Evolutionary conservation across 2,888 invertebrate species (phyloP).

Genomic region (Temnothorax ravouxi): DNA sequence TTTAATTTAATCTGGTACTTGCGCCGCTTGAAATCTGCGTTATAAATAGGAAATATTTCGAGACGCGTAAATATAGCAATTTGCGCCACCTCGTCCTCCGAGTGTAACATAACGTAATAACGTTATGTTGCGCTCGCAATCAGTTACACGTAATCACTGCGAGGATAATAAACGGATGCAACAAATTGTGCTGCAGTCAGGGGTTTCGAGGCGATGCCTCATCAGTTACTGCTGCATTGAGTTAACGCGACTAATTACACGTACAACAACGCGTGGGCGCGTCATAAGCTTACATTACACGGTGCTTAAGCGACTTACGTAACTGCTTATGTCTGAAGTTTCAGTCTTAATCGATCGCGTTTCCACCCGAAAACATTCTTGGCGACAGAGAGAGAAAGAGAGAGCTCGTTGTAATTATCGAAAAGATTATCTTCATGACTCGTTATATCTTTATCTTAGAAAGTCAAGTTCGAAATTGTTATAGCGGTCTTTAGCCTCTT

Average conservation of each 20-base stretch:
- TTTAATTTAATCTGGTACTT: conserved; percentile 13
- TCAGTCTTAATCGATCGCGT: not conserved
- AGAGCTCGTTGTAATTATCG: conserved; percentile 46
- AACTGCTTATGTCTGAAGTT: conserved; percentile 30
- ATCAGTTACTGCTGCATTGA: conserved; percentile 42
- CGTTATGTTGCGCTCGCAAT: conserved; percentile 16
- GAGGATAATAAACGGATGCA: conserved; percentile 45
- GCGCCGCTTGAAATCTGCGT: not conserved
- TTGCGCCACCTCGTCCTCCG: not conserved
- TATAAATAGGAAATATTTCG: conserved; percentile 38
- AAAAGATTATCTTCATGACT: conserved; percentile 59
- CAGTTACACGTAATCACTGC: conserved; percentile 36
- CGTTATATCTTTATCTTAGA: conserved; percentile 58
- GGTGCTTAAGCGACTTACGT: conserved; percentile 32
- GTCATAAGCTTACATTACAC: conserved; percentile 23
- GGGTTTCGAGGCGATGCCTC: conserved; percentile 10
- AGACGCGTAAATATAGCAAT: conserved; percentile 23
- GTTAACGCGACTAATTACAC: conserved; percentile 51
- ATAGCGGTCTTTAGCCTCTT: not conserved
- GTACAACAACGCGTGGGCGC: conserved; percentile 12
- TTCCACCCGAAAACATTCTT: conserved; percentile 4
- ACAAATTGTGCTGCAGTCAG: conserved; percentile 22
- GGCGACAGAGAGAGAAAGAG: not conserved
- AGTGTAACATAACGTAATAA: conserved; percentile 9
- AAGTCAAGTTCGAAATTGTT: conserved; percentile 21